Evolutionary conservation across 2,113 vertebrate genomes (phyloP).

Genomic region (Brachyistius frenatus): DNA sequence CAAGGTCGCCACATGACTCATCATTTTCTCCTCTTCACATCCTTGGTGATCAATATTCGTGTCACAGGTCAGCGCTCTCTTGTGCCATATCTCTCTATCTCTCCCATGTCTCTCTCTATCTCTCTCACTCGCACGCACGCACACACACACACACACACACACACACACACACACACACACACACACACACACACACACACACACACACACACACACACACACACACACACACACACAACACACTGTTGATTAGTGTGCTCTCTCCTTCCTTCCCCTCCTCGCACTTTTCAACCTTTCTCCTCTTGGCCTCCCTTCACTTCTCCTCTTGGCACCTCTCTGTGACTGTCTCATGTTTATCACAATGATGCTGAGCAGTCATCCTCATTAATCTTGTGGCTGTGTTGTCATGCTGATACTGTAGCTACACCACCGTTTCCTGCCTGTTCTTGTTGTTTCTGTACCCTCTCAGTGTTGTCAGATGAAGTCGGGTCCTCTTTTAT

Average conservation of each 20-base stretch:
- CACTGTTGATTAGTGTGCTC: background rate
- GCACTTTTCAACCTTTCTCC: background rate
- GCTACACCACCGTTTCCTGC: background rate
- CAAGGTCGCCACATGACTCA: constrained; percentile 5
- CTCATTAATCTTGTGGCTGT: constrained; percentile 35
- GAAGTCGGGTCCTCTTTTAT: background rate
- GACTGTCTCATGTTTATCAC: constrained; percentile 9
- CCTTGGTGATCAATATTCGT: constrained; percentile 5
- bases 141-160: background rate
- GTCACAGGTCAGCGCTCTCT: constrained; percentile 16
- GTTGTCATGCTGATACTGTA: constrained; percentile 16
- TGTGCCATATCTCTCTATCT: background rate
- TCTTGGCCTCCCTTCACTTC: constrained; percentile 2
- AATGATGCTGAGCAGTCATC: constrained; percentile 8
- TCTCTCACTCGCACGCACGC: background rate
- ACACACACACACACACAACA: background rate
- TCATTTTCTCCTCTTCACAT: constrained; percentile 15
- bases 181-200: background rate
- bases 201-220: background rate
- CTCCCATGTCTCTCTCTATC: no score
- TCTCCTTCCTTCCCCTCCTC: background rate
- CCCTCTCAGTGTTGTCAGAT: constrained; percentile 2
- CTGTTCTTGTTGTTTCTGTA: no score
- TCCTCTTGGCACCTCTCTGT: constrained; percentile 3
- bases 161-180: background rate